Conservation (phyloP, 2,797 vertebrate species). For the Cacajao melanocephalus region DNA sequence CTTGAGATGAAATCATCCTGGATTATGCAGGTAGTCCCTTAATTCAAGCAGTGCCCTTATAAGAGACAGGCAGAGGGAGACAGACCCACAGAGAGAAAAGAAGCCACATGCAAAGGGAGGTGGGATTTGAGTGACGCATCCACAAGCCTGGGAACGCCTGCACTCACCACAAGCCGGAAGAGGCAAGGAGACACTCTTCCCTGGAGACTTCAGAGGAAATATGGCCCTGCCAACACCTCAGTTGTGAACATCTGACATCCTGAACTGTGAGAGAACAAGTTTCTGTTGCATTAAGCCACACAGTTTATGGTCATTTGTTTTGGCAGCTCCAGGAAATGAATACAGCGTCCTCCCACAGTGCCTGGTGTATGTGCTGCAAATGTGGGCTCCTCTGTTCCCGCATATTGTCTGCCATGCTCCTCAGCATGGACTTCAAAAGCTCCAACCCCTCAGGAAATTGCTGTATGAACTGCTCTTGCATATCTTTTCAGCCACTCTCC, state of each 20-base stretch:
- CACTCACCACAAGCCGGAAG: too few species aligned
- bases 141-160: background rate
- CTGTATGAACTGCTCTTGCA: background rate
- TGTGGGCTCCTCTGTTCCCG: background rate
- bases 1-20: background rate
- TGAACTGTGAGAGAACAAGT: background rate
- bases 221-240: background rate
- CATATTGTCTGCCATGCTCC: background rate
- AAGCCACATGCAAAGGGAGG: background rate
- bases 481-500: background rate
- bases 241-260: background rate
- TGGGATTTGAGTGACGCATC: background rate
- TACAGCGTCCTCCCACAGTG: rapidly evolving
- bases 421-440: background rate
- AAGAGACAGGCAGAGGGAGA: background rate
- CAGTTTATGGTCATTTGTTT: too few species aligned
- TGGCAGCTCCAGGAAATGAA: background rate
- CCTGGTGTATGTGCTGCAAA: rapidly evolving
- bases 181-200: background rate
- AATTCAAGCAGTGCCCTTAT: background rate
- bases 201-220: background rate
- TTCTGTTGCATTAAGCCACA: background rate
- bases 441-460: background rate
- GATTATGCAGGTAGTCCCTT: background rate
- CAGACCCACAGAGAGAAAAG: background rate